These are phyloP conservation scores for Perca fluviatilis DNA, from an alignment of 2,113 vertebrate species.

Conservation along the genomic window DNA sequence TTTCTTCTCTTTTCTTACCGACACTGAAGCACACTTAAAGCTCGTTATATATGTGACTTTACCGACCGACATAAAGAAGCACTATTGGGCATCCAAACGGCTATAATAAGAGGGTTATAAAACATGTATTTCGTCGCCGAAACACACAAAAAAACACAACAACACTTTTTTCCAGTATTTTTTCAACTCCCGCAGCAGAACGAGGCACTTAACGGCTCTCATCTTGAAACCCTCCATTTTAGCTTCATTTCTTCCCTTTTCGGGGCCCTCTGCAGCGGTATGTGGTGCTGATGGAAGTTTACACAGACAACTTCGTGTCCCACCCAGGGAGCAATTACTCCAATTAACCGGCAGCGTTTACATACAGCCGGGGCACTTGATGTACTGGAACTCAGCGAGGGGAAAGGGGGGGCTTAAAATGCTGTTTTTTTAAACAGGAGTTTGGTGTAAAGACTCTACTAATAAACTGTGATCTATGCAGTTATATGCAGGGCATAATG, in stretches of 20 bases:
- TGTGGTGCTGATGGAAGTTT: conserved; percentile 69
- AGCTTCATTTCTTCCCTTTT: conserved; percentile 49
- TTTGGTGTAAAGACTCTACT: too few species aligned
- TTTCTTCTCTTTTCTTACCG: neutral
- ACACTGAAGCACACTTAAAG: neutral
- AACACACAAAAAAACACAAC: conserved; percentile 58
- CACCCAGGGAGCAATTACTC: conserved; percentile 63
- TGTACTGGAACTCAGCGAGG: neutral
- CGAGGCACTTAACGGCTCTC: conserved; percentile 47
- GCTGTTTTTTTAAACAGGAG: too few species aligned
- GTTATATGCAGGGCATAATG: too few species aligned
- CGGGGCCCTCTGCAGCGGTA: conserved; percentile 60
- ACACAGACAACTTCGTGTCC: conserved; percentile 68
- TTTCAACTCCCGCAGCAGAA: conserved; percentile 43
- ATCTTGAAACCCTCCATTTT: conserved; percentile 73
- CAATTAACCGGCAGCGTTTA: conserved; percentile 41
- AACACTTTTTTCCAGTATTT: conserved; percentile 49
- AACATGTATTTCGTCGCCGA: conserved; percentile 55
- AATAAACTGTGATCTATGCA: too few species aligned
- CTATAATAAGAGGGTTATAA: conserved; percentile 57
- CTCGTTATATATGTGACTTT: too few species aligned
- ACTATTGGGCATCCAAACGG: conserved; percentile 5
- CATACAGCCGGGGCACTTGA: neutral
- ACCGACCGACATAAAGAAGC: too few species aligned
- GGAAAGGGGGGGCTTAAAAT: too few species aligned